A percentile compares a stretch with the other conserved stretches of the same genome.
phyloP scores from a whole-genome alignment of 2,113 vertebrate species.

The Aldabrachelys gigantea region DNA sequence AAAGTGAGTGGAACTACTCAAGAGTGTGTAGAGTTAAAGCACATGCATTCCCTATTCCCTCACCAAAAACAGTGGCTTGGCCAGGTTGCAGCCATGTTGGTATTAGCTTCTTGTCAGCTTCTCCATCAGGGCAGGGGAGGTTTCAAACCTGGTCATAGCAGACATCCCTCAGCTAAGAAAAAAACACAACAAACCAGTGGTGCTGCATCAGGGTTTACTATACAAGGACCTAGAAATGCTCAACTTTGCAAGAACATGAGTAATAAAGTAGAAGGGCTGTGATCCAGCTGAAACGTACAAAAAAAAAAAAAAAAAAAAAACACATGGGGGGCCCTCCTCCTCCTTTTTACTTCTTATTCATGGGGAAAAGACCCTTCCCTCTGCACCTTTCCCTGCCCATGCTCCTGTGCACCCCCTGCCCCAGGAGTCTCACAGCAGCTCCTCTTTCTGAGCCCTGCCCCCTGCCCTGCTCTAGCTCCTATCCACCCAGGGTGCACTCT shows the following conservation, averaged over 20 bases:
- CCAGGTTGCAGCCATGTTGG: too few species aligned
- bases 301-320: not conserved
- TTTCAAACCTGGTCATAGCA: not conserved
- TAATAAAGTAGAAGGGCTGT: not conserved
- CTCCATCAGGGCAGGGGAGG: not conserved
- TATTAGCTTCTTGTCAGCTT: not conserved
- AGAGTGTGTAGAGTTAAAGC: not conserved
- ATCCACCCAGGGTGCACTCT: not conserved
- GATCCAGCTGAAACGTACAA: not conserved
- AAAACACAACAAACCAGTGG: too few species aligned
- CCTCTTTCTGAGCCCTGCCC: not conserved
- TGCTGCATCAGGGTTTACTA: too few species aligned
- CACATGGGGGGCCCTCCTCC: not conserved
- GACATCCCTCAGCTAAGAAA: too few species aligned
- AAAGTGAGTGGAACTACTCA: not conserved
- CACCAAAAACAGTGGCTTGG: not conserved
- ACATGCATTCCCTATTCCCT: not conserved
- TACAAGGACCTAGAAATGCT: too few species aligned
- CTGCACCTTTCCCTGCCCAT: not conserved
- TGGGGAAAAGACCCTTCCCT: not conserved
- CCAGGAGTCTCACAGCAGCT: not conserved
- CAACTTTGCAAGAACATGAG: not conserved
- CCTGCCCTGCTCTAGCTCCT: not conserved
- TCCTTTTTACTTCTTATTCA: not conserved
- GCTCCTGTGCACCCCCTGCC: not conserved